Evolutionary conservation across 2,797 vertebrate genomes (phyloP), one percentile per base, ranked within the genome.

Genomic region (Phataginus tricuspis): DNA sequence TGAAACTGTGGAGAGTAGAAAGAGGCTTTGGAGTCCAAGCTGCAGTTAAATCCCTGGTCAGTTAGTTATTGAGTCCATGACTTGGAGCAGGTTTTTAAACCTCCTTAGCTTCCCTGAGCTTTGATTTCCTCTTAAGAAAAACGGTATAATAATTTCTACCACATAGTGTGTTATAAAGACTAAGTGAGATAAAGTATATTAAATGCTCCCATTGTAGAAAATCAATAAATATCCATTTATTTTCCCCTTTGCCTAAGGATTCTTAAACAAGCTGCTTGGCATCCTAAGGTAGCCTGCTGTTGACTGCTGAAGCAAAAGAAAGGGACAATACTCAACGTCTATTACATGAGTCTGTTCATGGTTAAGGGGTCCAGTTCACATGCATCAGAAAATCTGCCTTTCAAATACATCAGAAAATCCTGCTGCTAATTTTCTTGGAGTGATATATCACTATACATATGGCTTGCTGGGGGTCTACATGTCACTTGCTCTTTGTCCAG

Each of bases 81-180:
- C 66, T 93, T 87, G 64, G 45, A 89, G 39, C 25, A 86, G 88
- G 14, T 86, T 87, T 55, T 39, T 91, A 94, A 93, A 95, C 49
- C 86, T 91, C 18, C 34, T 95, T 72, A 71, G 34, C 59, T 21
- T 89, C 75, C 55, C 34, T 87, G 71, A 74, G 42, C 37, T 78
- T 93, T 88, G 55, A 79, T 84, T 94, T 93, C 64, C 78, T 91
- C 37, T 69, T 86, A 88, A 86, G 31, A 64, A 68, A 61, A 88
- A 83, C 53, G 14, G 57, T 72, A n/a, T 71, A 79, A 72, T 82
- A 89, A 90, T 92, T 85, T 42, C 68, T 87, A 92, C 19, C 37
- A 75, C 49, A 69, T 39, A 66, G 55, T 18, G 6, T 69, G 10
- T 78, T 92, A 68, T 23, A 39, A 86, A 93, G 51, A 87, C 51